Conservation (phyloP, 2,888 invertebrate genomes). For the Entomobrya multifasciata region DNA sequence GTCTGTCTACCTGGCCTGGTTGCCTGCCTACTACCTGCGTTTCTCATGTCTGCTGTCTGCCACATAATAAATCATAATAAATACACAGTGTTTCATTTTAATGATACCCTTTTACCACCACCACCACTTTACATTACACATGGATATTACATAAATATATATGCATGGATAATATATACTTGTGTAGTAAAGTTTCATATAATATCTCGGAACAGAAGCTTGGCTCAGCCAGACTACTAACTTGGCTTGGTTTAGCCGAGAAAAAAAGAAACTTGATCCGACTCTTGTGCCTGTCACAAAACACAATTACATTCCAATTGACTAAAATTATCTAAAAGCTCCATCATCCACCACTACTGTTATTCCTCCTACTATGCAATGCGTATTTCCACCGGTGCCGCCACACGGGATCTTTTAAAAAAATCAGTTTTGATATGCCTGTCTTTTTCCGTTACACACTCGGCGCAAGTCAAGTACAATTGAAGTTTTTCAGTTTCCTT, state of each 20-base stretch:
- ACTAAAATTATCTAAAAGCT: neutral
- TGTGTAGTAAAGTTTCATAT: neutral
- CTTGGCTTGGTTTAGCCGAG: neutral
- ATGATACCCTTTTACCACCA: constrained; percentile 14
- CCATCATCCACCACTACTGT: neutral
- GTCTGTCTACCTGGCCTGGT: constrained; percentile 6
- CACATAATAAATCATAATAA: constrained; percentile 30
- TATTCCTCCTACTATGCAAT: neutral
- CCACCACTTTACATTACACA: neutral
- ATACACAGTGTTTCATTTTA: constrained; percentile 8
- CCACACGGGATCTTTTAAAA: too few relatives aligned
- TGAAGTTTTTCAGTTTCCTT: neutral
- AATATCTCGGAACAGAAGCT: neutral
- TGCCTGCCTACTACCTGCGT: neutral
- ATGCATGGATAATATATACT: neutral
- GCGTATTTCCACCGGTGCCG: too few relatives aligned
- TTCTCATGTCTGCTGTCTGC: constrained; percentile 10
- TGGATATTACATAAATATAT: neutral
- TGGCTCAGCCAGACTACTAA: neutral
- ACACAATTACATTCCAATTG: constrained; percentile 17
- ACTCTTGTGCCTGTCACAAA: constrained; percentile 4
- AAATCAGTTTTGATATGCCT: neutral
- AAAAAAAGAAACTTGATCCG: neutral
- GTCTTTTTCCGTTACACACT: constrained; percentile 29
- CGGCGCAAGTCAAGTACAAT: neutral